A percentile compares a stretch with the other conserved stretches of the same genome.
Evolutionary conservation across 92 coral and sea anemone species (phyloP).

Genomic region (Montipora capitata): DNA sequence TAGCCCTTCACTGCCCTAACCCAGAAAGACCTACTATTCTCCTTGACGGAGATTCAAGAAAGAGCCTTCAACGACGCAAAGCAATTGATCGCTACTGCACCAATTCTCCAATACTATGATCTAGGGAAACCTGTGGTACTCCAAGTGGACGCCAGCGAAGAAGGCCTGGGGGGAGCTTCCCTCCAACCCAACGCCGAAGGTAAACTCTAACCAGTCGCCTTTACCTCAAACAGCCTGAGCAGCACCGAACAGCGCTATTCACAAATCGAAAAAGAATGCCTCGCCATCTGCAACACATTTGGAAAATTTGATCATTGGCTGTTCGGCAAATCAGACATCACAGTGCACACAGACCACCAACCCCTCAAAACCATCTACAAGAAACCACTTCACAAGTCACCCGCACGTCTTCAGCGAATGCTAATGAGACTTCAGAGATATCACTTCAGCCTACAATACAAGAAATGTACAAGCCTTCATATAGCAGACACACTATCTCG

Average conservation of each 20-base stretch:
- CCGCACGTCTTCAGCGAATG: slow-evolving; percentile 64
- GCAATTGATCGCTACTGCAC: slow-evolving; percentile 55
- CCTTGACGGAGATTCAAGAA: slow-evolving; percentile 70
- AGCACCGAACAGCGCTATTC: slow-evolving; percentile 33
- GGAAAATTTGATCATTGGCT: slow-evolving; percentile 67
- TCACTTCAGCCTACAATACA: slow-evolving; percentile 44
- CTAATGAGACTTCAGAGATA: slow-evolving; percentile 75
- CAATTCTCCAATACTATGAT: slow-evolving; percentile 49
- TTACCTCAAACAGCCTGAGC: slow-evolving; percentile 40
- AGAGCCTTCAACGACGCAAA: slow-evolving; percentile 66
- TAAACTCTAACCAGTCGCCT: slow-evolving; percentile 37
- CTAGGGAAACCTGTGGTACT: slow-evolving; percentile 37
- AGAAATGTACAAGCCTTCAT: slow-evolving; percentile 58
- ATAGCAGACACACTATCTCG: slow-evolving; percentile 73
- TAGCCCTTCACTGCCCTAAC: slow-evolving; percentile 60
- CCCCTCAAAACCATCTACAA: slow-evolving; percentile 60
- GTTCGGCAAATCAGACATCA: slow-evolving; percentile 64
- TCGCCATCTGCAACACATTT: slow-evolving; percentile 71
- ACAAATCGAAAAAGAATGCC: slow-evolving; percentile 56
- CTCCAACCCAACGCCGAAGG: slow-evolving; percentile 42
- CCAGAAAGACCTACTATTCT: slow-evolving; percentile 61
- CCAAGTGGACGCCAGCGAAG: slow-evolving; percentile 45
- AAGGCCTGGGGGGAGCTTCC: slow-evolving; percentile 30
- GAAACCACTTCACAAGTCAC: slow-evolving; percentile 74
- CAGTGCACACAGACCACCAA: slow-evolving; percentile 70